phyloP scores from a whole-genome alignment of 2,113 vertebrate species.

The Nesogale talazaci region DNA sequence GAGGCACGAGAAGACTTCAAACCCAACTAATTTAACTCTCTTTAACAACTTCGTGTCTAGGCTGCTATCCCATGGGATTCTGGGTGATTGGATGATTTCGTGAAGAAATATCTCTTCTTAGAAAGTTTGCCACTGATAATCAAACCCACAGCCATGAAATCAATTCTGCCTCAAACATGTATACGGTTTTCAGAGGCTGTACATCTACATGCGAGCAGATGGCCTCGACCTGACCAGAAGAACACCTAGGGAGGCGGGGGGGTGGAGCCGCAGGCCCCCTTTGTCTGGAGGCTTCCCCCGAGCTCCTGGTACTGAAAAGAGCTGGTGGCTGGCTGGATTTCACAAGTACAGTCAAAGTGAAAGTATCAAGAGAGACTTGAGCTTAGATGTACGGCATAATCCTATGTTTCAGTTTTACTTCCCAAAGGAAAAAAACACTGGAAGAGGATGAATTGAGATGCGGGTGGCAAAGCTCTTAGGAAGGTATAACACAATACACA shows the following conservation, averaged over 20 bases:
- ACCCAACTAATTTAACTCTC: background rate
- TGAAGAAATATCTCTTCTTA: background rate
- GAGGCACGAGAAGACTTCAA: background rate
- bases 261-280: too few relatives aligned
- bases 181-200: too few relatives aligned
- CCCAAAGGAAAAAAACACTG: background rate
- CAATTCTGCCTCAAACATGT: too few relatives aligned
- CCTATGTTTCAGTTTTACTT: background rate
- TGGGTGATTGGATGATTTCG: background rate
- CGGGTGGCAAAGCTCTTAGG: background rate
- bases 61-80: too few relatives aligned
- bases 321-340: background rate
- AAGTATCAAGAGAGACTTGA: background rate
- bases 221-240: too few relatives aligned
- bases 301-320: background rate
- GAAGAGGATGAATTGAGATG: background rate
- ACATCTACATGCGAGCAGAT: too few relatives aligned
- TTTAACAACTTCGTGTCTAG: background rate
- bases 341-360: rapidly evolving
- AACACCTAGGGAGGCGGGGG: too few relatives aligned
- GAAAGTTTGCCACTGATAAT: background rate
- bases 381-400: too few relatives aligned
- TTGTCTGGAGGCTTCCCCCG: too few relatives aligned
- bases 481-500: rapidly evolving
- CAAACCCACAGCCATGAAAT: too few relatives aligned